phyloP scores from a whole-genome alignment of 1,140 invertebrate genomes.

The Cylas formicarius region DNA sequence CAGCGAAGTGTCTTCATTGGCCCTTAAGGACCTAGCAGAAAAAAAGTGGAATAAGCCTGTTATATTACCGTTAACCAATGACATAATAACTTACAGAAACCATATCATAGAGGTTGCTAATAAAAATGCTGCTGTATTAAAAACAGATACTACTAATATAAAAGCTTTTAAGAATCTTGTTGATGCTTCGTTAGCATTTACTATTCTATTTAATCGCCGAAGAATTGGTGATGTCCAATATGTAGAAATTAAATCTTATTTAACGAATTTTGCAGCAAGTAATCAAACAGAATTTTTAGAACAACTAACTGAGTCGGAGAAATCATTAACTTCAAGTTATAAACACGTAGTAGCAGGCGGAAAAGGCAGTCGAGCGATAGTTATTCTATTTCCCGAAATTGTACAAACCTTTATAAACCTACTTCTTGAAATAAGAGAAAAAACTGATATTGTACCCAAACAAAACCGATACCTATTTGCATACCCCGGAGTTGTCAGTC shows the following conservation, averaged over 20 bases:
- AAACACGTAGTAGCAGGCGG: constrained; percentile 24
- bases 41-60: constrained; percentile 21
- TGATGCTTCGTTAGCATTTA: constrained; percentile 20
- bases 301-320: constrained; percentile 14
- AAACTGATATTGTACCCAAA: neutral
- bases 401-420: constrained; percentile 16
- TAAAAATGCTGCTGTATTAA: constrained; percentile 8
- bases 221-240: constrained; percentile 29
- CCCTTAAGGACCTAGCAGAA: constrained; percentile 24
- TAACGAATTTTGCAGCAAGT: neutral
- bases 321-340: constrained; percentile 16
- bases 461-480: constrained; percentile 20
- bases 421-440: constrained; percentile 11
- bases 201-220: constrained; percentile 28
- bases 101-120: constrained; percentile 13
- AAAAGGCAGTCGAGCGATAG: constrained; percentile 22
- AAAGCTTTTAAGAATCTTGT: constrained; percentile 21
- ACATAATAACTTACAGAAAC: constrained; percentile 24
- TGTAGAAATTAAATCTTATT: constrained; percentile 18
- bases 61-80: constrained; percentile 21
- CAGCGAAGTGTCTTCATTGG: constrained; percentile 17
- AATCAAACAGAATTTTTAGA: constrained; percentile 19
- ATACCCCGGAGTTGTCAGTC: constrained; percentile 5
- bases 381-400: constrained; percentile 23
- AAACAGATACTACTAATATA: constrained; percentile 9